phyloP scores from a whole-genome alignment of 2,797 vertebrate species.

The Bufotes viridis region DNA sequence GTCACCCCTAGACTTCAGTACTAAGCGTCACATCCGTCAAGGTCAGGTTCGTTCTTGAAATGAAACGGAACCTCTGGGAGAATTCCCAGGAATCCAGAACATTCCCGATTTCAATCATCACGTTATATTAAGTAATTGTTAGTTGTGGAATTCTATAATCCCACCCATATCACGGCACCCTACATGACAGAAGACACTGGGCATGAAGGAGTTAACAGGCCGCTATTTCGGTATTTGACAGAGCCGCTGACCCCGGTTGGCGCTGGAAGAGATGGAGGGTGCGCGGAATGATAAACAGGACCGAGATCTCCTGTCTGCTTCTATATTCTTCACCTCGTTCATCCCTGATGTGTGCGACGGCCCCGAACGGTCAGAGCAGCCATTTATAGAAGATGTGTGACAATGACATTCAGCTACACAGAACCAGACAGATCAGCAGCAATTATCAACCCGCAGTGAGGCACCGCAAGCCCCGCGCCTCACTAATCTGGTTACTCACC shows the following conservation, averaged over 20 bases:
- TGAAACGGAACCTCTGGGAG: background rate
- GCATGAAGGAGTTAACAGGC: constrained; percentile 2
- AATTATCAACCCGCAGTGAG: too few species aligned
- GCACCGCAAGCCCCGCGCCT: too few species aligned
- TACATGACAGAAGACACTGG: too few species aligned
- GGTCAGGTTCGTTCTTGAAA: background rate
- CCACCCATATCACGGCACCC: background rate
- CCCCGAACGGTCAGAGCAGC: background rate
- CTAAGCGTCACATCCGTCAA: too few species aligned
- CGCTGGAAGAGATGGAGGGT: constrained; percentile 18
- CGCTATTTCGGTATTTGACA: background rate
- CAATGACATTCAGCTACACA: background rate
- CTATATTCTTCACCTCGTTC: background rate
- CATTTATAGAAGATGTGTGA: background rate
- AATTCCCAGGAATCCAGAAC: background rate
- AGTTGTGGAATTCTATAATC: background rate
- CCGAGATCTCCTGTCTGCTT: constrained; percentile 18
- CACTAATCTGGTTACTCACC: too few species aligned
- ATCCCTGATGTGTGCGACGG: constrained; percentile 10
- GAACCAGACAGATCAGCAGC: too few species aligned
- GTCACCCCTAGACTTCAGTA: too few species aligned
- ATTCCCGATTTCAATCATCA: background rate
- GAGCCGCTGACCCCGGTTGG: constrained; percentile 5
- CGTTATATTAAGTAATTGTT: background rate
- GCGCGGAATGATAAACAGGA: constrained; percentile 25